Base-by-base conservation (phyloP, 2,888 invertebrate species). In the Drosophila niveifrons region DNA sequence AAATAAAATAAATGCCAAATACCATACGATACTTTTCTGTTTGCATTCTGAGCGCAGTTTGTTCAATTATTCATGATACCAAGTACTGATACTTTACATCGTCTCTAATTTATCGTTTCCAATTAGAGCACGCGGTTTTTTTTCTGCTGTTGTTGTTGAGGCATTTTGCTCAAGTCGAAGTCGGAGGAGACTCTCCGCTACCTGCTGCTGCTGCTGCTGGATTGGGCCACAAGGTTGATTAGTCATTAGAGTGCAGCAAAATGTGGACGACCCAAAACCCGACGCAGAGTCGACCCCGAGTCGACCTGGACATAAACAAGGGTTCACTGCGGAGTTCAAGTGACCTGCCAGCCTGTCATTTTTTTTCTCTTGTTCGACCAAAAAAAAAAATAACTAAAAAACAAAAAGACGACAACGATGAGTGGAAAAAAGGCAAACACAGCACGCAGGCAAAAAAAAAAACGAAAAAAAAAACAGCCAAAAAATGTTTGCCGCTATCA, bases 181-280 rank as follows among this genome's bases (percentile, higher is more conserved):
- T 18, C 18, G 18, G 1, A 23, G 23, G 23, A 52, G 59, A 39
- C 11, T n/a, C 18, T 8, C 53, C 18, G 57, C 75, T 87, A 88
- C 82, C 88, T 82, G 85, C 39, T 10, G 51, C 29, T 29, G 29
- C 29, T 29, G 29, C 9, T 31, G 31, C 31, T 9, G 23, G 23
- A 23, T 56, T 50, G 52, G 61, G 63, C 66, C 67, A 48, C 88
- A 84, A 81, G 88, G 88, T 76, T 85, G 79, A 84, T 82, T 82
- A 84, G 85, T 82, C 82, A 82, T 81, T 84, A 73, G 62, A 79
- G 66, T 72, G 79, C 80, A 66, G 66, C 50, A 65, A 66, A 64
- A 28, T 46, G 41, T 41, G n/a, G 31, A 46, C 44, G 51, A 57
- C 51, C 53, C 41, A 52, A 41, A 36, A 50, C 31, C 34, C 17